Evolutionary conservation across 2,888 invertebrate species (phyloP).

Genomic region (Alentia gelatinosa): DNA sequence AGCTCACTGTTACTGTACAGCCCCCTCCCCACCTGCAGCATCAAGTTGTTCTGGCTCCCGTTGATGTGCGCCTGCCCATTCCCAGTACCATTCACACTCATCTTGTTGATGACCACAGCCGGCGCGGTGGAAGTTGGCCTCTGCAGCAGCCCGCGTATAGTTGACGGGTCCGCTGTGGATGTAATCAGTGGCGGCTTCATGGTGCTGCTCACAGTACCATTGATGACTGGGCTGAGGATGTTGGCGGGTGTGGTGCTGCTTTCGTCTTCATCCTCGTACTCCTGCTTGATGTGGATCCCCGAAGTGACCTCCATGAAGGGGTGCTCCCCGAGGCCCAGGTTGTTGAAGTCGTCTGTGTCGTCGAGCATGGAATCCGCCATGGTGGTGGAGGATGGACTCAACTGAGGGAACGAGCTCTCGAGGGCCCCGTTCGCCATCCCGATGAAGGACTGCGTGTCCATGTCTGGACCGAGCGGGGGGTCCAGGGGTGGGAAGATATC

Average conservation of each 20-base stretch:
- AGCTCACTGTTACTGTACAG: slow-evolving; percentile 13
- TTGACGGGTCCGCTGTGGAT: neutral
- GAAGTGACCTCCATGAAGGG: slow-evolving; percentile 45
- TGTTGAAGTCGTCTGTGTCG: slow-evolving; percentile 27
- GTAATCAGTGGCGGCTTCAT: neutral
- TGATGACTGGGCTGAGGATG: neutral
- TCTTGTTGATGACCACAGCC: neutral
- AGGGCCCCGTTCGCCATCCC: slow-evolving; percentile 16
- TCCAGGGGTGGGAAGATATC: slow-evolving; percentile 41
- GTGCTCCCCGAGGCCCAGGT: slow-evolving; percentile 23
- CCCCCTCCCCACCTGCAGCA: neutral
- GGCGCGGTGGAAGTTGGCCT: neutral
- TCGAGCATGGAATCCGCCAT: slow-evolving; percentile 48
- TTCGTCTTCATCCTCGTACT: slow-evolving; percentile 37
- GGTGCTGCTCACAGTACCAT: neutral
- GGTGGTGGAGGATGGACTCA: neutral
- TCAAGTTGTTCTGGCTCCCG: neutral
- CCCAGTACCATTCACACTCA: neutral
- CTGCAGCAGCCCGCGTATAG: slow-evolving; percentile 3
- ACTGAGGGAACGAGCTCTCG: slow-evolving; percentile 27
- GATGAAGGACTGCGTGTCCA: slow-evolving; percentile 36
- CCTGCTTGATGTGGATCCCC: slow-evolving; percentile 45
- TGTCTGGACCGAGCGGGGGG: slow-evolving; percentile 20
- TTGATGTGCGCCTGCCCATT: neutral
- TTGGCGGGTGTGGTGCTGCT: neutral